A percentile compares a stretch with the other conserved stretches of the same genome.
These are phyloP conservation scores for Alviniconcha strummeri DNA, from an alignment of 2,888 invertebrate species.

Conservation along the genomic window DNA sequence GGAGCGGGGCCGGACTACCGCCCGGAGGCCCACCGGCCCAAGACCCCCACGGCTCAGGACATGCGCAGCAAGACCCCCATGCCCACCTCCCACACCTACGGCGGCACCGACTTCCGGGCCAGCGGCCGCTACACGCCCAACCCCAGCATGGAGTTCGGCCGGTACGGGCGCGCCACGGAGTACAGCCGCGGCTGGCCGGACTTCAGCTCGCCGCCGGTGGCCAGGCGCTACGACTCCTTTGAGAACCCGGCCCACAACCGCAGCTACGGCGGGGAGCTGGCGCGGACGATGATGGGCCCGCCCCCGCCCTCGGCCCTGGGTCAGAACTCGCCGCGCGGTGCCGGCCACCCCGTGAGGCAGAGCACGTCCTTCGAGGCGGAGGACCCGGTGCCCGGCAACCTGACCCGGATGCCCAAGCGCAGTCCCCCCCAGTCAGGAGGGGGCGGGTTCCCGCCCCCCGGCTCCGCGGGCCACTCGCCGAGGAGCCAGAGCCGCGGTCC, in stretches of 20 bases:
- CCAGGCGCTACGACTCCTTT: slow-evolving; percentile 41
- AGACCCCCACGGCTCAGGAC: slow-evolving; percentile 67
- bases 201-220: slow-evolving; percentile 42
- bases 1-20: slow-evolving; percentile 59
- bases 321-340: slow-evolving; percentile 51
- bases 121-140: slow-evolving; percentile 47
- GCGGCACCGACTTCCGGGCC: slow-evolving; percentile 39
- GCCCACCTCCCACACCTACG: slow-evolving; percentile 45
- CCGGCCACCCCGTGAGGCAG: slow-evolving; percentile 70
- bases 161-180: slow-evolving; percentile 40
- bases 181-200: slow-evolving; percentile 42
- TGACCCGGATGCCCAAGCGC: slow-evolving; percentile 61
- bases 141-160: slow-evolving; percentile 47
- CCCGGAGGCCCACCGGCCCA: slow-evolving; percentile 61
- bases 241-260: slow-evolving; percentile 45
- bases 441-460: slow-evolving; percentile 45
- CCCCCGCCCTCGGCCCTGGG: slow-evolving; percentile 16
- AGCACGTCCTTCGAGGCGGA: slow-evolving; percentile 80
- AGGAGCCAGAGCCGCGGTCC: slow-evolving; percentile 40
- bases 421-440: slow-evolving; percentile 52
- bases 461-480: slow-evolving; percentile 39
- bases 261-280: slow-evolving; percentile 44
- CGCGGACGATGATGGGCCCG: slow-evolving; percentile 24
- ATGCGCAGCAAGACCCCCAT: slow-evolving; percentile 72
- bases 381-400: slow-evolving; percentile 74